Base-by-base conservation (phyloP, 1,140 invertebrate genomes). In the Caenorhabditis briggsae region DNA sequence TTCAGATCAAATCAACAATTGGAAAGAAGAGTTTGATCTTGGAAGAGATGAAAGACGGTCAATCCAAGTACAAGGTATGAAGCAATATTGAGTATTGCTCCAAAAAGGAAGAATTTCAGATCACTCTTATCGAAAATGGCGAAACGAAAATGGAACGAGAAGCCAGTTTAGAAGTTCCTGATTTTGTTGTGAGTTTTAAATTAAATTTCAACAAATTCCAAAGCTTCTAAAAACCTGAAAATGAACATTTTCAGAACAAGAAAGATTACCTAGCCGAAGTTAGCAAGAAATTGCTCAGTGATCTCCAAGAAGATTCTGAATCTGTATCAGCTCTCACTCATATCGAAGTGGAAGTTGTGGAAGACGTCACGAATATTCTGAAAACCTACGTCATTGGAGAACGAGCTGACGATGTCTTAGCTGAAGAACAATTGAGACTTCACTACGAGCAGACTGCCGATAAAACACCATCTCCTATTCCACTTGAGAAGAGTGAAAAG, bases 381-480 rank as follows among this genome's bases (percentile, higher is more conserved):
- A 88, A 88, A 46, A 88, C 88, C 3, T 88, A 88, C 74, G 86
- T 88, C 0, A 88, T 88, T 25, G 88, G 88, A 61, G 83, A 88
- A 64, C 58, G 87, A 16, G 88, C 86, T 56, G 88, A 88, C 33
- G 84, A 84, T 64, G 64, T 53, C 3, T 87, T 86, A 14, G 41
- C 61, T 6, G 56, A 83, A 46, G 86, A 88, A 46, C 65, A 84
- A 83, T 20, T 56, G 7, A 43, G 61, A 84, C 25, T 87, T 46
- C 82, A 82, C n/a, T 41, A 58, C 53, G 86, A 87, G 43, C 84
- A 87, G n/a, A 74, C 50, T 41, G 65, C 46, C 12, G 86, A 86
- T 55, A 86, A 55, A 43, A 84, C 87, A 12, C 84, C 86, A 46
- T 59, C 84, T 50, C 46, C 84, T 2, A 83, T 82, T 64, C 82